Evolutionary conservation across 1,140 invertebrate genomes (phyloP), one percentile per base, ranked within the genome.

Genomic region (Carposina sasakii): DNA sequence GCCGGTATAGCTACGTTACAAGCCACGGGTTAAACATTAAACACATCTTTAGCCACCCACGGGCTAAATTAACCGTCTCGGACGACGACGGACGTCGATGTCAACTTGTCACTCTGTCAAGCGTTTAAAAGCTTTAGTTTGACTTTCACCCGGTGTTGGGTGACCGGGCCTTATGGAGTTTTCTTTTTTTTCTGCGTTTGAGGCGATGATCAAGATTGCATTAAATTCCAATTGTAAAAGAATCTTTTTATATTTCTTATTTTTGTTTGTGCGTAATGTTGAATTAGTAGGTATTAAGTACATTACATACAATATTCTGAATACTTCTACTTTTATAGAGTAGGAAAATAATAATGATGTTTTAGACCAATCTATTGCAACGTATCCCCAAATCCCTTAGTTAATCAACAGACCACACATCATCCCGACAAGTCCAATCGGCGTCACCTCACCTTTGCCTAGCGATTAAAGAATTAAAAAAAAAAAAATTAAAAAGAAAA

Each of bases 11-110:
- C n/a, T n/a, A n/a, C n/a, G n/a, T n/a, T n/a, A n/a, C n/a, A n/a
- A n/a, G n/a, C n/a, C n/a, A n/a, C n/a, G n/a, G n/a, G n/a, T n/a
- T n/a, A n/a, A n/a, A n/a, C n/a, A n/a, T n/a, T n/a, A n/a, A n/a
- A n/a, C n/a, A n/a, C n/a, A n/a, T n/a, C n/a, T n/a, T n/a, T n/a
- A 37, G 57, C 63, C 67, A 71, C 60, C 67, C 67, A 71, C 63
- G 45, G 48, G 24, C 66, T 62, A 69, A 71, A 71, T 71, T 70
- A 70, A 67, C 67, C 67, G 64, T 70, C 56, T 69, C 67, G 55
- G 54, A 70, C 48, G 52, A 37, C n/a, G n/a, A n/a, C 69, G 69
- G 69, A 72, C 69, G 69, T 61, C 48, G 52, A 49, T 64, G 67
- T 73, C 70, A 70, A 57, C 64, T 57, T 68, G 65, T 67, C 65